These are phyloP conservation scores for Dermatemys mawii DNA, from an alignment of 2,113 vertebrate genomes.

Conservation along the genomic window DNA sequence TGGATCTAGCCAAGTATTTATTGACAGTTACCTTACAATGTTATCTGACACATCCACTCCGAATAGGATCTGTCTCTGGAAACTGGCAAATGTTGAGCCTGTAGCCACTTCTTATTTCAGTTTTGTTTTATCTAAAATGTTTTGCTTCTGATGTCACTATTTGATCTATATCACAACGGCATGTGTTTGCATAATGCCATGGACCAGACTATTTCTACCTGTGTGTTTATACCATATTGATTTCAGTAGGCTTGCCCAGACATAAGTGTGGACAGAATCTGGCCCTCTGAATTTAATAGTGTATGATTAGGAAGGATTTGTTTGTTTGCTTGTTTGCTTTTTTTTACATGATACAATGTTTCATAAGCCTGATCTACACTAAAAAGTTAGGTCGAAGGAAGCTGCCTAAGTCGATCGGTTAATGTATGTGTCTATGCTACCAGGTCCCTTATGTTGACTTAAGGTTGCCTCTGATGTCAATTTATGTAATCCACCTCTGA, in stretches of 20 bases:
- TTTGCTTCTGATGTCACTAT: neutral
- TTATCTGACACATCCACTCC: neutral
- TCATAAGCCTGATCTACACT: too few relatives aligned
- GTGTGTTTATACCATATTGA: neutral
- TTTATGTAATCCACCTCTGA: too few relatives aligned
- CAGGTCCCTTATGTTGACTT: too few relatives aligned
- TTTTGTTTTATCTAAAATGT: neutral
- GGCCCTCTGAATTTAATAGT: neutral
- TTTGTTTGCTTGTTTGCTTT: neutral
- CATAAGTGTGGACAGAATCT: neutral
- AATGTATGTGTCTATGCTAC: too few relatives aligned
- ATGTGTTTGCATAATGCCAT: neutral
- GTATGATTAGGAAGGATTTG: neutral
- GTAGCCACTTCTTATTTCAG: neutral
- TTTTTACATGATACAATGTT: too few relatives aligned
- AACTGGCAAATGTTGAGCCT: neutral
- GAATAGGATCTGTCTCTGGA: neutral
- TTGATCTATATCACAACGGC: neutral
- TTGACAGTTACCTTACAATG: neutral
- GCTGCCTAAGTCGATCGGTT: too few relatives aligned
- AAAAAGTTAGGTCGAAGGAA: too few relatives aligned
- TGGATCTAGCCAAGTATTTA: neutral
- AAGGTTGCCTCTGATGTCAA: too few relatives aligned
- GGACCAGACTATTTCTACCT: neutral
- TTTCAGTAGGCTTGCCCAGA: neutral